phyloP scores from a whole-genome alignment of 2,113 vertebrate genomes.

The Oncorhynchus clarkii region DNA sequence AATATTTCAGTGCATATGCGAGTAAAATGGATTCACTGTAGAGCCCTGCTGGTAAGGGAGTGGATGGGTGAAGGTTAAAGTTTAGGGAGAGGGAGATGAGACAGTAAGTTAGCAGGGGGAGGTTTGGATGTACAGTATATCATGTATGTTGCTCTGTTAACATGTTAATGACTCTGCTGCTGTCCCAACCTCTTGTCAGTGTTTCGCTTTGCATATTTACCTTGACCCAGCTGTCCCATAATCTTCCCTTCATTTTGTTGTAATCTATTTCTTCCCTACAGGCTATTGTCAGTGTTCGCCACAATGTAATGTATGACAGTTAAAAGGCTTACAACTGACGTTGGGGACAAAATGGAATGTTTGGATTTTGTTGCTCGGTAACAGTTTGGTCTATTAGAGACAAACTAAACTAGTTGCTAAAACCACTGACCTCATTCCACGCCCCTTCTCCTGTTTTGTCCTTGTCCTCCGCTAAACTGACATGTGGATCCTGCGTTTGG shows the following conservation, averaged over 20 bases:
- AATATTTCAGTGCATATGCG: too few species aligned
- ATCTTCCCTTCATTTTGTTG: background rate
- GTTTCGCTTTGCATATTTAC: background rate
- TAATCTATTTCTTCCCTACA: conserved; percentile 22
- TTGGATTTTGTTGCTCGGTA: background rate
- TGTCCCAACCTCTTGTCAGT: background rate
- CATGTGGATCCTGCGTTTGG: conserved; percentile 7
- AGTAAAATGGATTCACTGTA: too few species aligned
- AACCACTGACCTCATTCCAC: conserved; percentile 6
- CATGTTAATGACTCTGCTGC: background rate
- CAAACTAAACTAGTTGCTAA: background rate
- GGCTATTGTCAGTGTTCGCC: conserved; percentile 17
- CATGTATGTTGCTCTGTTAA: background rate
- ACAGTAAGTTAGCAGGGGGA: background rate
- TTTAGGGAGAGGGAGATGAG: too few species aligned
- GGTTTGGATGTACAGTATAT: background rate
- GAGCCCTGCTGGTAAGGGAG: too few species aligned
- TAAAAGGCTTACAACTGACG: background rate
- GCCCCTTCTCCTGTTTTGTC: background rate
- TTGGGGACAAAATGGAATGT: background rate
- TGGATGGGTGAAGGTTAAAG: too few species aligned
- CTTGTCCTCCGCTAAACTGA: conserved; percentile 18
- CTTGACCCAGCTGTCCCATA: background rate
- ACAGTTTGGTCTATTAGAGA: background rate
- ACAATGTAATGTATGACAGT: conserved; percentile 18